Percentiles rank a stretch among this genome's conserved stretches.
phyloP scores from a whole-genome alignment of 2,797 vertebrate species.

The Phoeniculus purpureus region DNA sequence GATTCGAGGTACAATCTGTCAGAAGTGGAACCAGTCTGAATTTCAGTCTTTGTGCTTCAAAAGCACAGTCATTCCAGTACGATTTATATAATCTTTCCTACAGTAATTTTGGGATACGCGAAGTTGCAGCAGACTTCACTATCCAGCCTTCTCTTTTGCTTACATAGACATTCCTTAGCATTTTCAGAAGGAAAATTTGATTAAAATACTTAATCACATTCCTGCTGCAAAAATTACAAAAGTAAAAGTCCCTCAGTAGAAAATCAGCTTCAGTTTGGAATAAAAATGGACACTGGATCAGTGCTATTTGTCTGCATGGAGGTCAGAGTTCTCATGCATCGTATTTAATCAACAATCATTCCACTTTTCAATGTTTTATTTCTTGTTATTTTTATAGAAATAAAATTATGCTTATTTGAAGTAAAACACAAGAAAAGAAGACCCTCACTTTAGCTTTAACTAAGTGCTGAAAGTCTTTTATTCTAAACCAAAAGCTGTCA shows the following conservation, averaged over 20 bases:
- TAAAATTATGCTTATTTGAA: not conserved
- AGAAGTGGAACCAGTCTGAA: not conserved
- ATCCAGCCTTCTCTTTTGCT: not conserved
- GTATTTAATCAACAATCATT: not conserved
- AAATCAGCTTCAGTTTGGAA: not conserved
- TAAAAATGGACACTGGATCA: not conserved
- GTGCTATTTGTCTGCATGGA: not conserved
- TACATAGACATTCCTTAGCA: not conserved
- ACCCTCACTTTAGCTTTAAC: slow-evolving; percentile 20
- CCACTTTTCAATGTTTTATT: slow-evolving; percentile 23
- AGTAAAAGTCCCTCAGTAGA: not conserved
- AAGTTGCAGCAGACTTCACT: not conserved
- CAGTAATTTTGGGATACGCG: not conserved
- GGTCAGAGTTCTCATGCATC: not conserved
- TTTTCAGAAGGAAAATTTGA: not conserved
- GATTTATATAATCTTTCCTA: not conserved
- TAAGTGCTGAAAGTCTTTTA: slow-evolving; percentile 32
- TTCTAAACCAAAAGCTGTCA: slow-evolving; percentile 53
- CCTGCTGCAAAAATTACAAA: not conserved
- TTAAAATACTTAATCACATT: not conserved
- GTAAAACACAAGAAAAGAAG: slow-evolving; percentile 15
- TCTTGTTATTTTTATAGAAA: not conserved
- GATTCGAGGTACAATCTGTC: not conserved
- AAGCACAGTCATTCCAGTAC: not conserved
- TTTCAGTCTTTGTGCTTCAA: slow-evolving; percentile 12